A percentile compares a stretch with the other conserved stretches of the same genome.
Conservation (phyloP, 2,113 vertebrate genomes). For the Martes martes region DNA sequence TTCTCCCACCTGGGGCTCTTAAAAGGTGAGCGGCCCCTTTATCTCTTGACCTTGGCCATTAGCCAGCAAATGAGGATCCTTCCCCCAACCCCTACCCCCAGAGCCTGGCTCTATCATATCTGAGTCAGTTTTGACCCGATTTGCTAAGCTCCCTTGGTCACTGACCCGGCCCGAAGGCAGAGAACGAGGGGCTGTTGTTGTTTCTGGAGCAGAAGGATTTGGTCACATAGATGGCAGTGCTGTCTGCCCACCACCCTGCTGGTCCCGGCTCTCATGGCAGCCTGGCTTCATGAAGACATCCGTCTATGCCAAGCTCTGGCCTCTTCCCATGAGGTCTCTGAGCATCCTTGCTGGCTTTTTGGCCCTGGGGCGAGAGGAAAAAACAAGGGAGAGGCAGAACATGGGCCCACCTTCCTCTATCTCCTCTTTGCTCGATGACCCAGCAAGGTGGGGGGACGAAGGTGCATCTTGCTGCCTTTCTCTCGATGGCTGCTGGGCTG, state of each 20-base stretch:
- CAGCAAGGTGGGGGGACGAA: background rate
- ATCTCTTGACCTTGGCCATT: background rate
- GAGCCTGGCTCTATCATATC: background rate
- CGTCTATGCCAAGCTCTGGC: background rate
- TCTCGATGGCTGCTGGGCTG: background rate
- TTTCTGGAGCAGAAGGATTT: background rate
- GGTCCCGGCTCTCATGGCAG: background rate
- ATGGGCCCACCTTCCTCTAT: background rate
- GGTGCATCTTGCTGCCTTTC: background rate
- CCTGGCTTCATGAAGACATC: background rate
- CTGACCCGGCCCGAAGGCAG: background rate
- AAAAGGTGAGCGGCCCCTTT: background rate
- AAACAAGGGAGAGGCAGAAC: background rate
- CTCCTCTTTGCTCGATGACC: background rate
- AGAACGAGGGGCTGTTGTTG: background rate
- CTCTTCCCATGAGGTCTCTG: background rate
- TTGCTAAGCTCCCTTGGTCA: background rate
- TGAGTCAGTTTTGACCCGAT: background rate
- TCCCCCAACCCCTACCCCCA: background rate
- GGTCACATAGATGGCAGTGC: background rate
- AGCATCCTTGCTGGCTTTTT: background rate
- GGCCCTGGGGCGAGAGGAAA: background rate
- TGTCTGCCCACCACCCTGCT: background rate
- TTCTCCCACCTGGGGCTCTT: background rate
- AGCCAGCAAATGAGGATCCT: background rate